Base-by-base conservation (phyloP, 2,888 invertebrate species). In the Rhogogaster chlorosoma region DNA sequence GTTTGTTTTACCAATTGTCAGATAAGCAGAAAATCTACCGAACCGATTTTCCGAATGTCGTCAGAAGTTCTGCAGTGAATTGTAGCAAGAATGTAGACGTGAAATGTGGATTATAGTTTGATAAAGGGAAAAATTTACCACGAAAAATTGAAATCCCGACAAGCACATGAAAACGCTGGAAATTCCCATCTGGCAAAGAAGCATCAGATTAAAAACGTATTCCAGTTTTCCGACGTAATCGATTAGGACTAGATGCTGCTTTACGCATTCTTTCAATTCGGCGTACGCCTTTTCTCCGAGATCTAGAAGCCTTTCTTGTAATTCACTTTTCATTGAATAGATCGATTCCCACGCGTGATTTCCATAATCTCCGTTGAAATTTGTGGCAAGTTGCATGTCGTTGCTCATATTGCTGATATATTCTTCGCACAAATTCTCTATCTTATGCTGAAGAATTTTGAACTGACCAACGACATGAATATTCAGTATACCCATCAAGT, bases 401-500 rank as follows among this genome's bases (percentile, higher is more conserved):
- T 26, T 26, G 7, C 26, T 15, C 45, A 45, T 26, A 42, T 75
- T 42, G 15, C 18, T 57, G 26, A 22, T 10, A 36, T 22, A 87
- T 29, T 49, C 26, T 73, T 73, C 85, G 57, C 77, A 84, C 10
- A 87, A 61, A 38, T 38, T 42, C 71, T 84, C 87, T 26, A 90
- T 71, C 84, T 85, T 85, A 36, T 86, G 82, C 80, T 88, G 88
- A 45, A 90, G 78, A 22, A 90, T 89, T 36, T 86, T 86, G 85
- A 91, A 90, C 85, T 90, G 90, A 15, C 87, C 88, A 9, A 88
- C 87, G 0, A 86, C 80, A 42, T 88, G 86, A 4, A 89, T 82
- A 78, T 88, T 89, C 7, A 88, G 57, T 10, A 89, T 57, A 73
- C 86, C 86, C 7, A 90, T 64, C 7, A 88, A 86, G 85, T 88